phyloP scores from a whole-genome alignment of 2,113 vertebrate species.

The Athene noctua region DNA sequence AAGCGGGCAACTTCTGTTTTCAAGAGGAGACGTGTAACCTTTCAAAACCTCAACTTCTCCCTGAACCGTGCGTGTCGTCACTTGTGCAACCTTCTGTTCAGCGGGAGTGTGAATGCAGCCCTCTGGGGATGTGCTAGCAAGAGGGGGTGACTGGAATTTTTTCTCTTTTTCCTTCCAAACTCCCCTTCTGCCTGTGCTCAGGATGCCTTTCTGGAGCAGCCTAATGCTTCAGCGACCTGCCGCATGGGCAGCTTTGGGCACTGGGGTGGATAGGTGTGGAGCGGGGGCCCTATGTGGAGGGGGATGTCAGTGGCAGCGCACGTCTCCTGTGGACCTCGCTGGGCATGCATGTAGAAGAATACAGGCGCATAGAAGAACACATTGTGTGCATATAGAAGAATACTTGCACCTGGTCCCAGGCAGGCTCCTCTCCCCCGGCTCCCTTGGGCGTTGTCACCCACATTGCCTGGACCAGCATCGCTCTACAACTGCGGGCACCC shows the following conservation, averaged over 20 bases:
- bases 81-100: conserved; percentile 44
- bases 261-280: neutral
- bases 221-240: neutral
- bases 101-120: conserved; percentile 24
- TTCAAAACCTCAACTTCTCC: conserved; percentile 20
- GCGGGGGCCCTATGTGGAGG: accelerated
- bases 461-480: accelerated
- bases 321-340: accelerated
- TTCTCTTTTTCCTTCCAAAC: neutral
- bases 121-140: conserved; percentile 4
- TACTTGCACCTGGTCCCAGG: neutral
- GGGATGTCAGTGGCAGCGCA: neutral
- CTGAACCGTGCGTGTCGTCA: neutral
- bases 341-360: neutral
- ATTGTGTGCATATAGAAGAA: neutral
- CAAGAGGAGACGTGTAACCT: neutral
- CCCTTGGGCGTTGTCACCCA: neutral
- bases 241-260: neutral
- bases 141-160: neutral
- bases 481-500: accelerated
- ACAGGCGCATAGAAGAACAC: neutral
- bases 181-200: neutral
- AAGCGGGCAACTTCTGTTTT: conserved; percentile 19
- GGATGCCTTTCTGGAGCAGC: neutral
- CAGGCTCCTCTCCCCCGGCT: neutral